Evolutionary conservation across 2,888 invertebrate species (phyloP).

Genomic region (Caenorhabditis angaria): DNA sequence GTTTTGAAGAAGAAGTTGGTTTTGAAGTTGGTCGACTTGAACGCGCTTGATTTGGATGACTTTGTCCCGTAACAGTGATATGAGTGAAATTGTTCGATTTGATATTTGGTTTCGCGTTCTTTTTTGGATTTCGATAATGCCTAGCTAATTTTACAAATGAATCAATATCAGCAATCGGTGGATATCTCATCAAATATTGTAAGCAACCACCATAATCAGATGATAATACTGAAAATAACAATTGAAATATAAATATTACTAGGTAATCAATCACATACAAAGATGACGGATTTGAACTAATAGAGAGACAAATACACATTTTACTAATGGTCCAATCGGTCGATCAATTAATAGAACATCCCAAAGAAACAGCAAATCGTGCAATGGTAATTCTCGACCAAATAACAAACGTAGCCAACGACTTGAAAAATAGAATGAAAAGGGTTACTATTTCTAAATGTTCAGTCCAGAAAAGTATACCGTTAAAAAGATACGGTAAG

Average conservation of each 20-base stretch:
- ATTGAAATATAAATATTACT: neutral
- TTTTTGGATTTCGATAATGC: constrained; percentile 75
- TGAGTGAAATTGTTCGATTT: constrained; percentile 54
- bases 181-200: constrained; percentile 80
- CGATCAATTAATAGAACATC: constrained; percentile 84
- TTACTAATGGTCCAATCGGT: constrained; percentile 76
- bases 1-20: neutral
- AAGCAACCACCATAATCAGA: constrained; percentile 78
- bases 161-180: constrained; percentile 78
- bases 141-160: constrained; percentile 79
- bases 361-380: constrained; percentile 83
- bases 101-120: constrained; percentile 71
- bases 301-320: constrained; percentile 83
- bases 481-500: too few relatives aligned
- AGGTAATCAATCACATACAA: constrained; percentile 76
- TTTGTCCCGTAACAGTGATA: constrained; percentile 60
- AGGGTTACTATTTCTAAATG: constrained; percentile 3
- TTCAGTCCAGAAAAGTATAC: constrained; percentile 7
- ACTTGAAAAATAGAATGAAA: constrained; percentile 74
- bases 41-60: constrained; percentile 55
- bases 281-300: constrained; percentile 80
- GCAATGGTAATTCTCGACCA: constrained; percentile 84
- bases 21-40: too few relatives aligned
- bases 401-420: constrained; percentile 86
- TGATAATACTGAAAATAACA: constrained; percentile 33